A percentile compares a stretch with the other conserved stretches of the same genome.
Conservation (phyloP, 2,113 vertebrate species). For the Phaetusa simplex region DNA sequence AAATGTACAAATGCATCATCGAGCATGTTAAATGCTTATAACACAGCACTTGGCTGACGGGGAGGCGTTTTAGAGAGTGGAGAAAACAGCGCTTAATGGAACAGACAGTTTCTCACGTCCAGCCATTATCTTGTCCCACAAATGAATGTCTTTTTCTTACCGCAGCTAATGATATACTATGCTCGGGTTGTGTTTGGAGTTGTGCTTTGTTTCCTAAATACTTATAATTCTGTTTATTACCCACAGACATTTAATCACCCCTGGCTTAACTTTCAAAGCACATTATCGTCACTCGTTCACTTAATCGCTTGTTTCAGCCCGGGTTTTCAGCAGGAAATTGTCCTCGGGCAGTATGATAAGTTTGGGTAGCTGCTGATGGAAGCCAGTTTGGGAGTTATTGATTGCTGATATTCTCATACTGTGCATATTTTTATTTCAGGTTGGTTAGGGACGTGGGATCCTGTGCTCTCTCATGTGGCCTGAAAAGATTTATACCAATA, state of each 20-base stretch:
- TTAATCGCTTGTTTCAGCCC: slow-evolving; percentile 32
- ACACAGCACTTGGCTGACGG: neutral
- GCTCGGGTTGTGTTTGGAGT: neutral
- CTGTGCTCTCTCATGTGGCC: neutral
- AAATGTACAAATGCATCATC: neutral
- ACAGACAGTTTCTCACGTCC: neutral
- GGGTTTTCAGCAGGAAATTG: slow-evolving; percentile 60
- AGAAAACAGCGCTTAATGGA: neutral
- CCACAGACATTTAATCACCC: slow-evolving; percentile 54
- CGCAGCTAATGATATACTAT: neutral
- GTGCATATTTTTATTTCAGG: slow-evolving; percentile 1
- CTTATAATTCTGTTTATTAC: slow-evolving; percentile 58
- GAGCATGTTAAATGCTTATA: neutral
- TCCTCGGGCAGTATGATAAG: neutral
- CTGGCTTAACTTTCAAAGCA: slow-evolving; percentile 68
- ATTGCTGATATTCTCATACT: slow-evolving; percentile 40
- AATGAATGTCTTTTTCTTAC: neutral
- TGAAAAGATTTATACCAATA: neutral
- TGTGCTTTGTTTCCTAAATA: slow-evolving; percentile 37
- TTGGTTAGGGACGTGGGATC: neutral
- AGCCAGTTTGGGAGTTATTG: slow-evolving; percentile 43
- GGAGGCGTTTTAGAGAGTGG: neutral
- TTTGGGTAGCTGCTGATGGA: neutral
- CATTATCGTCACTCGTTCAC: slow-evolving; percentile 42
- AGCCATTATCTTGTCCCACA: slow-evolving; percentile 6